Percentiles rank a stretch among this genome's conserved stretches.
Evolutionary conservation across 92 coral and sea anemone genomes (phyloP).

Genomic region (Zoanthus sociatus): DNA sequence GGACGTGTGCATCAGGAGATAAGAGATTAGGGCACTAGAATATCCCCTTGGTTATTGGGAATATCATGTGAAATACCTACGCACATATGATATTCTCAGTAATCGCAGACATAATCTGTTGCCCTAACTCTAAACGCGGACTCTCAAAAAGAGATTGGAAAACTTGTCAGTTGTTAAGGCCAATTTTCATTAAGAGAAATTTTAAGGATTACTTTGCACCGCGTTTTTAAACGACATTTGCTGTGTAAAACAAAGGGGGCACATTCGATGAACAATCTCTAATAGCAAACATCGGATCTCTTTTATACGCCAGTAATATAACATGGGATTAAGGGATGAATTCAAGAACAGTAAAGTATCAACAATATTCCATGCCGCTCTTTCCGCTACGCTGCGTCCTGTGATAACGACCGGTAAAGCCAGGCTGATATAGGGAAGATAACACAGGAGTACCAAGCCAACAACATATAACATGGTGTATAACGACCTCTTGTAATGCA

Average conservation of each 20-base stretch:
- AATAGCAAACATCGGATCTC: slow-evolving; percentile 54
- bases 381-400: slow-evolving; percentile 58
- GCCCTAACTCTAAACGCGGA: too few species aligned
- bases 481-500: slow-evolving; percentile 51
- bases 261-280: neutral
- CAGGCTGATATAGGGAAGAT: slow-evolving; percentile 59
- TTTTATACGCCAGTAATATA: slow-evolving; percentile 65
- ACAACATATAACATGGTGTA: slow-evolving; percentile 63
- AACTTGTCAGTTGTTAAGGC: neutral
- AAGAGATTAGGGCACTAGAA: too few species aligned
- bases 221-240: neutral
- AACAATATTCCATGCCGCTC: slow-evolving; percentile 57
- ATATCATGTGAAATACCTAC: too few species aligned
- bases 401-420: slow-evolving; percentile 46
- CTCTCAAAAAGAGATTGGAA: too few species aligned
- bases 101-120: too few species aligned
- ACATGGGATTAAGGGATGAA: slow-evolving; percentile 60
- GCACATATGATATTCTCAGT: too few species aligned
- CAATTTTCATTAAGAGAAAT: neutral
- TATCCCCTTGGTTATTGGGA: too few species aligned
- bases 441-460: slow-evolving; percentile 52
- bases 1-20: too few species aligned
- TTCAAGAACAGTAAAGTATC: slow-evolving; percentile 58
- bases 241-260: neutral
- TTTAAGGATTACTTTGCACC: neutral